Evolutionary conservation across 2,797 vertebrate genomes (phyloP).

Genomic region (Syncerus caffer): DNA sequence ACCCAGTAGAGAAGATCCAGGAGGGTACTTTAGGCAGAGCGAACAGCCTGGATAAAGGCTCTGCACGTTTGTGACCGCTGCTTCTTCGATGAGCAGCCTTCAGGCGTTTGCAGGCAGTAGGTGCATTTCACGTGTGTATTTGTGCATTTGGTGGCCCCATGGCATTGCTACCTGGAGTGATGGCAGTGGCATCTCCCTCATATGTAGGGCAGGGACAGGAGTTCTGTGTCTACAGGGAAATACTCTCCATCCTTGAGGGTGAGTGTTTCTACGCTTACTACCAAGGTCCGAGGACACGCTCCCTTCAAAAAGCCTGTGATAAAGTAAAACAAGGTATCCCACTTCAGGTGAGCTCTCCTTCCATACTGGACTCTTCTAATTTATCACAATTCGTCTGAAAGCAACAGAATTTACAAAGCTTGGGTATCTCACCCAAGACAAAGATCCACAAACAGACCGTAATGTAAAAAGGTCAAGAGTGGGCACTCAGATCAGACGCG

Average conservation of each 20-base stretch:
- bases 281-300: not conserved
- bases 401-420: not conserved
- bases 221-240: not conserved
- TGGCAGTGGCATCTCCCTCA: not conserved
- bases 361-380: not conserved
- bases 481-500: rapidly evolving
- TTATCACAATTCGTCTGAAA: not conserved
- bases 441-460: not conserved
- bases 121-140: not conserved
- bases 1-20: not conserved
- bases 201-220: not conserved
- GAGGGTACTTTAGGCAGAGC: not conserved
- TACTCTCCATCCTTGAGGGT: not conserved
- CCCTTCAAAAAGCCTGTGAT: not conserved
- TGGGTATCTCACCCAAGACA: not conserved
- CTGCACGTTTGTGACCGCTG: not conserved
- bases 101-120: not conserved
- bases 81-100: not conserved
- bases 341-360: not conserved
- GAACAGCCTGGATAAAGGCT: not conserved
- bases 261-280: not conserved
- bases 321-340: not conserved
- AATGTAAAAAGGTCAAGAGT: not conserved
- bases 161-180: not conserved
- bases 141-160: not conserved